Conservation (phyloP, 53 echinoderm and acorn worm species). For the Pentamera pediparva region DNA sequence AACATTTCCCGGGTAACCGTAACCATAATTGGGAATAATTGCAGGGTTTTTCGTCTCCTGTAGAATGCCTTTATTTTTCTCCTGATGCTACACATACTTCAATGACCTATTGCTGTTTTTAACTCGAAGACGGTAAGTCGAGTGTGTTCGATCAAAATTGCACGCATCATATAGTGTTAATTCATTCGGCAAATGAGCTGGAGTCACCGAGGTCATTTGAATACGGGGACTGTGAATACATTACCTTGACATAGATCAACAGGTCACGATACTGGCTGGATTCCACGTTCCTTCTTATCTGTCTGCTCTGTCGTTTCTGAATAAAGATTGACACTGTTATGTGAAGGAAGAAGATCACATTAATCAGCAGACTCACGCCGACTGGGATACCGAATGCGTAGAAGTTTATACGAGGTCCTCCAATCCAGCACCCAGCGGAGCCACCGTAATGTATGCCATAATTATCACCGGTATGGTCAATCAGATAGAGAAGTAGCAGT, state of each 20-base stretch:
- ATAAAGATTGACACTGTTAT: slow-evolving; percentile 1
- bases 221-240: too few species aligned
- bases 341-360: neutral
- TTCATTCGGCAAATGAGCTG: too few species aligned
- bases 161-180: too few species aligned
- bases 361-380: neutral
- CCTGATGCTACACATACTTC: too few species aligned
- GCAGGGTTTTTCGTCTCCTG: too few species aligned
- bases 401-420: neutral
- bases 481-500: neutral
- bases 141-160: too few species aligned
- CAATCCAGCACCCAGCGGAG: slow-evolving; percentile 19
- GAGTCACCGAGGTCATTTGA: too few species aligned
- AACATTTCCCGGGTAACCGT: too few species aligned
- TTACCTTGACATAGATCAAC: slow-evolving; percentile 9
- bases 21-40: too few species aligned
- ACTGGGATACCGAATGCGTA: slow-evolving; percentile 15
- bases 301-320: neutral
- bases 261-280: neutral
- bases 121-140: too few species aligned
- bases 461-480: neutral
- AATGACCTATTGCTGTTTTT: too few species aligned
- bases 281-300: neutral
- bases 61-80: too few species aligned
- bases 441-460: slow-evolving; percentile 4